phyloP scores from a whole-genome alignment of 2,113 vertebrate genomes.

The Sinosuthora webbiana region DNA sequence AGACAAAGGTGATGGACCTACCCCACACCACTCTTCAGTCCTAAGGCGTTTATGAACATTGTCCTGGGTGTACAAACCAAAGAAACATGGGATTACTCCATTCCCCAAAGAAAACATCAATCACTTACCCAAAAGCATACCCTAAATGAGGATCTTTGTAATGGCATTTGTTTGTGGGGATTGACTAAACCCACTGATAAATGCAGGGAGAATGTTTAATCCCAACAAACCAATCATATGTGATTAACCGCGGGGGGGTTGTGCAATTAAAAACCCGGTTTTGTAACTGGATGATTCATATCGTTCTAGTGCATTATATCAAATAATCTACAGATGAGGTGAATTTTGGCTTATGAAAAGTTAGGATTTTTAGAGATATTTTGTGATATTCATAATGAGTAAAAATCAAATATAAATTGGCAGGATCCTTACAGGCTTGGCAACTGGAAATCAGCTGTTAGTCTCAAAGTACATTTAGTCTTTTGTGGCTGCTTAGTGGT shows the following conservation, averaged over 20 bases:
- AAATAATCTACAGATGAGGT: background rate
- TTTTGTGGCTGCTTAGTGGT: background rate
- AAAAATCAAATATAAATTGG: background rate
- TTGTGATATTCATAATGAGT: background rate
- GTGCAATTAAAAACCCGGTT: background rate
- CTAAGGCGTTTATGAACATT: background rate
- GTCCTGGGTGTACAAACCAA: background rate
- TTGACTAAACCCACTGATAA: background rate
- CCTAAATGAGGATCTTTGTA: background rate
- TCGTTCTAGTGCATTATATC: background rate
- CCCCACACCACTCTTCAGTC: background rate
- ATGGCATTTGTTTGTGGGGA: background rate
- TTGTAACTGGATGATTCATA: background rate
- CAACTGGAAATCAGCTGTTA: constrained; percentile 18
- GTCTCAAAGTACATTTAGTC: background rate
- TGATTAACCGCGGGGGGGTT: background rate
- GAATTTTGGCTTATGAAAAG: background rate
- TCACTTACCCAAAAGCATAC: background rate
- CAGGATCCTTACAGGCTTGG: background rate
- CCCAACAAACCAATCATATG: background rate
- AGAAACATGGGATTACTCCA: background rate
- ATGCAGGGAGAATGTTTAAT: background rate
- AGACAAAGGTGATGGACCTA: background rate
- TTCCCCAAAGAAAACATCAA: background rate
- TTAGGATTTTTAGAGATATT: background rate